Conservation (phyloP, 2,797 vertebrate species). For the Chromobotia macracanthus region DNA sequence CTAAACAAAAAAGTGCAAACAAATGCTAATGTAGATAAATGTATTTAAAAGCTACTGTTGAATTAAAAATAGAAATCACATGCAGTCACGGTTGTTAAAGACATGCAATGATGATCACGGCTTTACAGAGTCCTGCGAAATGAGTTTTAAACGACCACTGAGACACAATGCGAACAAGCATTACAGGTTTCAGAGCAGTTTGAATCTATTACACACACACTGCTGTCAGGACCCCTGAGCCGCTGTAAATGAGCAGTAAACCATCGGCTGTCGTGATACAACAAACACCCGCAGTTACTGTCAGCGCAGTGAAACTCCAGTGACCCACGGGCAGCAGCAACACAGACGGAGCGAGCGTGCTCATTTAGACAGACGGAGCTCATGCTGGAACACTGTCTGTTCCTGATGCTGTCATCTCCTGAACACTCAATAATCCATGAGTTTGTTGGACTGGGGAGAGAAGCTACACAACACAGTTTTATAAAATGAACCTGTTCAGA, state of each 20-base stretch:
- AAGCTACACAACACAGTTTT: not conserved
- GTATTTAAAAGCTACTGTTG: not conserved
- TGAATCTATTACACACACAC: not conserved
- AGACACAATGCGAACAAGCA: not conserved
- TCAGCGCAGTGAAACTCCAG: conserved; percentile 5
- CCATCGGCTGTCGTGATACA: not conserved
- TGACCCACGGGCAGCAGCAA: conserved; percentile 20
- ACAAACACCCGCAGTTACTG: conserved; percentile 10
- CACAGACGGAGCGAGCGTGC: not conserved
- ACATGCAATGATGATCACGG: not conserved
- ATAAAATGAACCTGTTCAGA: no score
- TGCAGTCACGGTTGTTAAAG: not conserved
- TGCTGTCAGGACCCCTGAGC: conserved; percentile 1
- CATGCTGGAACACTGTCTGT: conserved; percentile 26
- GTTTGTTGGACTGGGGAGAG: not conserved
- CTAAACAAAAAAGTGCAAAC: not conserved
- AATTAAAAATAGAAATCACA: not conserved
- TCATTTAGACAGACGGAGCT: conserved; percentile 46
- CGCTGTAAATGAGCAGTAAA: conserved; percentile 1
- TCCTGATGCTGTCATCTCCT: conserved; percentile 11
- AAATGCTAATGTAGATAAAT: not conserved
- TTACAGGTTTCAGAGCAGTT: not conserved
- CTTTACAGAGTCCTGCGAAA: not conserved
- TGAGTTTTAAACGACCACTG: not conserved
- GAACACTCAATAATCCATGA: not conserved